Percentiles rank a stretch among this genome's conserved stretches.
These are phyloP conservation scores for Paramormyrops hopkinsi DNA, from an alignment of 2,797 vertebrate species.

Conservation along the genomic window DNA sequence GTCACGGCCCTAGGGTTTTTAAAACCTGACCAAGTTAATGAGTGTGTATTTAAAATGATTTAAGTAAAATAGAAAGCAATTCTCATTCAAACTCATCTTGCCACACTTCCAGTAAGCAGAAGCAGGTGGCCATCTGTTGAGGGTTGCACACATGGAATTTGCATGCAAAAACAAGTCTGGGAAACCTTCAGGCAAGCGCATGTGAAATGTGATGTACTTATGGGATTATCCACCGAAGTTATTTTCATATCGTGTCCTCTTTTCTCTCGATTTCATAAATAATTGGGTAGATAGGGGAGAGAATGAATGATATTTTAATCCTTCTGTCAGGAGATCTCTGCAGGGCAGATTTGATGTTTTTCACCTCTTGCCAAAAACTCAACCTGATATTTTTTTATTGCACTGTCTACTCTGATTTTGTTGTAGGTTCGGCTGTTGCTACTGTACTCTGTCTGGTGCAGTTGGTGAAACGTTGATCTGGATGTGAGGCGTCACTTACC, in stretches of 20 bases:
- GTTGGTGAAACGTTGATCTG: background rate
- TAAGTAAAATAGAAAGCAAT: background rate
- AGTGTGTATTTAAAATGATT: background rate
- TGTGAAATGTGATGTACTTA: background rate
- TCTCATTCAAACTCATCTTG: background rate
- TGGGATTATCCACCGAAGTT: background rate
- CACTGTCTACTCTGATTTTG: background rate
- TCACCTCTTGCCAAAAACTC: slow-evolving; percentile 34
- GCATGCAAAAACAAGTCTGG: background rate
- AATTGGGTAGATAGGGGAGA: slow-evolving; percentile 20
- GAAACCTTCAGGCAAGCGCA: background rate
- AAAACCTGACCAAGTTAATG: background rate
- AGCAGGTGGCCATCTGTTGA: background rate
- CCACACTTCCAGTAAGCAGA: background rate
- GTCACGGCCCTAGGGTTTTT: background rate
- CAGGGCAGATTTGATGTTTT: slow-evolving; percentile 37
- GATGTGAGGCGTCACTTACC: background rate
- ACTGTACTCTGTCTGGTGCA: background rate
- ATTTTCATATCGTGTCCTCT: slow-evolving; percentile 30
- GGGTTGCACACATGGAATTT: background rate
- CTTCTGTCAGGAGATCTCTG: slow-evolving; percentile 29
- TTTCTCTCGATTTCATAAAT: slow-evolving; percentile 35
- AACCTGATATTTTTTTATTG: background rate
- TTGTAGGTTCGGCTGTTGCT: background rate
- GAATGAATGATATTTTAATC: slow-evolving; percentile 35